These are phyloP conservation scores for Spodoptera litura DNA, from an alignment of 1,140 invertebrate genomes.

Conservation along the genomic window DNA sequence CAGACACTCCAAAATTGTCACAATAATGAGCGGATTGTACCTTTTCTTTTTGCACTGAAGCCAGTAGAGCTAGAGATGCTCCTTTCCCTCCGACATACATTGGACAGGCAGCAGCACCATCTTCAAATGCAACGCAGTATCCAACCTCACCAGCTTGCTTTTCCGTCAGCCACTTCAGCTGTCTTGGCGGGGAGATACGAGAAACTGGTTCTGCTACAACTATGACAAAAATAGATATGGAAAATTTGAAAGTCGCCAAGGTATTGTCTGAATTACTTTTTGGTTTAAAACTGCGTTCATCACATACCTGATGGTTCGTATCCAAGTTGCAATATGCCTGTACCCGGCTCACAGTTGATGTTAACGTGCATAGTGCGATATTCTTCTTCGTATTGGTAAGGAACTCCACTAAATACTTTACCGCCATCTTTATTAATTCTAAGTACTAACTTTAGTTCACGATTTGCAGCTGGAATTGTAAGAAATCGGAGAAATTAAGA, in stretches of 20 bases:
- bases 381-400: slow-evolving; percentile 57
- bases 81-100: slow-evolving; percentile 91
- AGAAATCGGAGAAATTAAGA: background rate
- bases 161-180: slow-evolving; percentile 66
- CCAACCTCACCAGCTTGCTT: slow-evolving; percentile 57
- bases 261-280: background rate
- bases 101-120: slow-evolving; percentile 78
- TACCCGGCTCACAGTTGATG: slow-evolving; percentile 67
- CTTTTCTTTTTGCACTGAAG: slow-evolving; percentile 80
- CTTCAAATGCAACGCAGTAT: slow-evolving; percentile 83
- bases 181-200: slow-evolving; percentile 48
- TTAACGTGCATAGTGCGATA: slow-evolving; percentile 60
- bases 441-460: slow-evolving; percentile 63
- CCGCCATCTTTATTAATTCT: slow-evolving; percentile 64
- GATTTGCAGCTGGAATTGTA: slow-evolving; percentile 55
- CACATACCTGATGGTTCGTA: slow-evolving; percentile 63
- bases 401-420: slow-evolving; percentile 57
- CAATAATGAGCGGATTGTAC: slow-evolving; percentile 59
- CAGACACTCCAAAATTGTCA: background rate
- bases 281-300: background rate
- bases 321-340: slow-evolving; percentile 67
- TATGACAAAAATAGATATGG: slow-evolving; percentile 19
- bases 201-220: slow-evolving; percentile 53
- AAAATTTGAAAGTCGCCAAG: too few species aligned
- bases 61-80: slow-evolving; percentile 88